Base-by-base conservation (phyloP, 2,888 invertebrate genomes). In the Meiosimyza platycephala region DNA sequence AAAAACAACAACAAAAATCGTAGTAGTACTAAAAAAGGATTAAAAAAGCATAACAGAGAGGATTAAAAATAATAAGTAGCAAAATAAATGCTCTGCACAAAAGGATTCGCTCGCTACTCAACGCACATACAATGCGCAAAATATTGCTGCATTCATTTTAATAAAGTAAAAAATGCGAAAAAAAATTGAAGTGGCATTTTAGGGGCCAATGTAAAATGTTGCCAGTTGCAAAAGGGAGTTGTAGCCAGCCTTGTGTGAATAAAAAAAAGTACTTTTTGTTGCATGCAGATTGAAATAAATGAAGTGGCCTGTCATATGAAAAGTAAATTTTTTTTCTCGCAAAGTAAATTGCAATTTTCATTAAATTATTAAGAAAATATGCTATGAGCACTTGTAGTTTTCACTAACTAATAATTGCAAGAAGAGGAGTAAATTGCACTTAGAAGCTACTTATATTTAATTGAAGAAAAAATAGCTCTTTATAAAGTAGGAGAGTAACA, bases 21-120 rank as follows among this genome's bases (percentile, higher is more conserved):
- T 64, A 73, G 70, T 22, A 74, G 65, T 55, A 74, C 50, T 67
- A 77, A 76, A 76, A 76, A 70, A 59, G 55, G 63, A 68, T 63
- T 63, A 71, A 57, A 55, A 3, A 57, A 67, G 57, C 59, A 65
- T 63, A 63, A 55, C 55, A 40, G 40, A 69, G 68, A 48, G 51
- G 68, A 69, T 69, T 59, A 69, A 69, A 60, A 67, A 48, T 67
- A 67, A 67, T 67, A 67, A 69, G 68, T 69, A 69, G 59, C 68
- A 68, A 59, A 48, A 59, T 47, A 67, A 62, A 62, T 62, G 60
- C 60, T 28, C 28, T 15, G 28, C 15, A 28, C 40, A 18, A 67
- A 28, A 12, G n/a, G 28, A 59, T 55, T 54, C 16, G 47, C 66
- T 65, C 13, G 65, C 28, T 40, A 16, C 55, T 57, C 60, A 12